Percentiles rank a stretch among this genome's conserved stretches.
Evolutionary conservation across 23 tunicate genomes (phyloP).

Genomic region (Corella eumyota): DNA sequence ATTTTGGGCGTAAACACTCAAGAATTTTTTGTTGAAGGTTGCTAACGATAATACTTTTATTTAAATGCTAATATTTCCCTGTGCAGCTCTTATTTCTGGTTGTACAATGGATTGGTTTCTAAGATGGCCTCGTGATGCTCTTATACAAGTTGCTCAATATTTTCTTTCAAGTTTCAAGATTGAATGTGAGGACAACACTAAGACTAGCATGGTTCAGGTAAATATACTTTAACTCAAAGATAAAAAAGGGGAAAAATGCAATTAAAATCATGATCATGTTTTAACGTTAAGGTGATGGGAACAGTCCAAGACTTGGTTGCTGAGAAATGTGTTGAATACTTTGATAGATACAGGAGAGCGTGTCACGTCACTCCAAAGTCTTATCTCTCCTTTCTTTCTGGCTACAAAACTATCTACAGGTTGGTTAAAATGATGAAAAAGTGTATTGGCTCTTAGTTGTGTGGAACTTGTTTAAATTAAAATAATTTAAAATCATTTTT

Average conservation of each 20-base stretch:
- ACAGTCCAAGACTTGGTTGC: constrained; percentile 93
- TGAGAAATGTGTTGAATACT: constrained; percentile 91
- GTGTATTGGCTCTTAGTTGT: too few species aligned
- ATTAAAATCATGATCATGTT: too few species aligned
- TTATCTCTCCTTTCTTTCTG: constrained; percentile 80
- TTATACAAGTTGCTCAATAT: constrained; percentile 87
- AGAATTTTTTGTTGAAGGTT: too few species aligned
- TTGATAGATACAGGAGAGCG: constrained; percentile 87
- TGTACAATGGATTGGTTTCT: constrained; percentile 99
- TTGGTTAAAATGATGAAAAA: too few species aligned
- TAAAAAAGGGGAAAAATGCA: too few species aligned
- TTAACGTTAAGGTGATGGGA: constrained; percentile 99
- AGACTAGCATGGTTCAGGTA: constrained; percentile 82
- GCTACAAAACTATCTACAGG: constrained; percentile 92
- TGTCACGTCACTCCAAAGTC: constrained; percentile 99
- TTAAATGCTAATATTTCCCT: too few species aligned
- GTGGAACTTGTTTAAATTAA: too few species aligned
- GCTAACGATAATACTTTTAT: too few species aligned
- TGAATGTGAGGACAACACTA: constrained; percentile 78
- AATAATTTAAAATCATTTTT: too few species aligned
- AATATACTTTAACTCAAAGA: too few species aligned
- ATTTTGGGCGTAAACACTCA: too few species aligned
- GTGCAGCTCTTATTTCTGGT: constrained; percentile 90
- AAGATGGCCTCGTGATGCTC: constrained; percentile 95
- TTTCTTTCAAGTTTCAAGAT: constrained; percentile 75